Evolutionary conservation across 2,888 invertebrate species (phyloP).

Genomic region (Allacma fusca): DNA sequence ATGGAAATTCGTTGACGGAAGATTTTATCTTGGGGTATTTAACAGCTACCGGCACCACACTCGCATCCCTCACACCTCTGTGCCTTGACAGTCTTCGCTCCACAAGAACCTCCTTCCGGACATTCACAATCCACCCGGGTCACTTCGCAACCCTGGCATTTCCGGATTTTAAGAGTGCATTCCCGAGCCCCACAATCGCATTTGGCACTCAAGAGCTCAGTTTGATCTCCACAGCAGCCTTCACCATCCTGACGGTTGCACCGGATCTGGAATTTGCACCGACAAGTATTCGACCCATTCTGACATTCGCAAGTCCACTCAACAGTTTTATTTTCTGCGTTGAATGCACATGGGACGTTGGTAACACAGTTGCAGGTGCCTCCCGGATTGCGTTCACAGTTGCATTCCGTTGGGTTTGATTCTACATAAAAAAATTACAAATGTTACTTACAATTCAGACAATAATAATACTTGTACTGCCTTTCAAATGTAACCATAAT

Average conservation of each 20-base stretch:
- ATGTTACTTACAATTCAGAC: neutral
- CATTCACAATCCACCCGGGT: neutral
- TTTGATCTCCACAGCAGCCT: neutral
- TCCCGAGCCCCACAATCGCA: slow-evolving; percentile 10
- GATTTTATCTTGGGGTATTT: too few species aligned
- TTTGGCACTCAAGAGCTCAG: neutral
- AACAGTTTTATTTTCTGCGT: slow-evolving; percentile 13
- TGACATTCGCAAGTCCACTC: slow-evolving; percentile 20
- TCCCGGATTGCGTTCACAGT: neutral
- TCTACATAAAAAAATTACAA: neutral
- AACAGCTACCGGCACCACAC: neutral
- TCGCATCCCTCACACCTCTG: neutral
- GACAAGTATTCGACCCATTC: neutral
- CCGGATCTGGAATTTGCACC: slow-evolving; percentile 7
- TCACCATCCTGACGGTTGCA: slow-evolving; percentile 16
- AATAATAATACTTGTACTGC: too few species aligned
- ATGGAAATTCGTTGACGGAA: too few species aligned
- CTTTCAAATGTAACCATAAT: too few species aligned
- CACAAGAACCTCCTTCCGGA: slow-evolving; percentile 8
- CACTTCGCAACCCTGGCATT: slow-evolving; percentile 16
- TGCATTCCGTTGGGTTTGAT: neutral
- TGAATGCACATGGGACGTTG: slow-evolving; percentile 18
- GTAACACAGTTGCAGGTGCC: slow-evolving; percentile 10
- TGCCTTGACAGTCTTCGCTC: neutral
- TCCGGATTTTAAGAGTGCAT: slow-evolving; percentile 7